Base-by-base conservation (phyloP, 2,888 invertebrate genomes). In the Hybos culiciformis region DNA sequence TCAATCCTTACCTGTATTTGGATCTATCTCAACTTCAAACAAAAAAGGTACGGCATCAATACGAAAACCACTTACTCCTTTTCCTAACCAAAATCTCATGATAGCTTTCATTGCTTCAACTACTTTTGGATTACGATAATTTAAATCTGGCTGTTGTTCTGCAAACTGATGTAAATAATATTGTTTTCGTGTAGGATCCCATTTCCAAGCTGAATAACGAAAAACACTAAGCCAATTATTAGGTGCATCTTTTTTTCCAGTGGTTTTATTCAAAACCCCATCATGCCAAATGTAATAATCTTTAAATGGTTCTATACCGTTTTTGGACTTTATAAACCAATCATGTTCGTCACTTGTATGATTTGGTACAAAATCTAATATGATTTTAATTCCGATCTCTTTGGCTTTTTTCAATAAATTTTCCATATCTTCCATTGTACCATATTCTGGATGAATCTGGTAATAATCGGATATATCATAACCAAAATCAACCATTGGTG, bases 401-500 rank as follows among this genome's bases (percentile, higher is more conserved):
- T 70, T 68, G 4, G 76, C 71, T 53, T 70, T 72, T 32, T 58
- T 63, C 4, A 79, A 52, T 33, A 81, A 61, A 1, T 67, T 63
- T 15, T 78, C 75, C 49, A 86, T 83, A 56, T 85, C 83, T 0
- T 69, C 70, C 68, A 82, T 70, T 0, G 70, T 75, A 3, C 86
- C 87, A 54, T 78, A 86, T 19, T 77, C 69, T 0, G 75, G 72
- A 45, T 84, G 79, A 11, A 86, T 73, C 5, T 69, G 67, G 23
- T 70, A 74, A 53, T 76, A 82, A 56, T 85, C 74, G 0, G 79
- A 69, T 32, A 84, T 72, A 54, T 88, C 87, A 53, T 83, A 86
- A 0, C 87, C 87, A 50, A 78, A 82, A 56, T 87, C 86, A 2
- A 72, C 69, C 78, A 81, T 78, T 0, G 86, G 83, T 0, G 83